A percentile compares a stretch with the other conserved stretches of the same genome.
Conservation (phyloP, 2,113 vertebrate genomes). For the Megaceryle torquata region DNA sequence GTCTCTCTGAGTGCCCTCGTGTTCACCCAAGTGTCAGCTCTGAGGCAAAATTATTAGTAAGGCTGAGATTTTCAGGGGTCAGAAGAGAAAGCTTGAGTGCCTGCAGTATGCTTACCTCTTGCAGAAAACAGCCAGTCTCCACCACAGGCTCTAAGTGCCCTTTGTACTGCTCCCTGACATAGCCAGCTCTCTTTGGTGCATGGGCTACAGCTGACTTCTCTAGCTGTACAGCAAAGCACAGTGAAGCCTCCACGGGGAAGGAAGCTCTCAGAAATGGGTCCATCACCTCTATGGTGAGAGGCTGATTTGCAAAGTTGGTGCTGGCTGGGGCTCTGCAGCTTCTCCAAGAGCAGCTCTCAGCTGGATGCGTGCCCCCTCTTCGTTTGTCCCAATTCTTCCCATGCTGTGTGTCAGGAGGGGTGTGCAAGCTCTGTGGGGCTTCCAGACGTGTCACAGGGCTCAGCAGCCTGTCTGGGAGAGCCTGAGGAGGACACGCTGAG, state of each 20-base stretch:
- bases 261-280: not conserved
- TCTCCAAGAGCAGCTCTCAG: not conserved
- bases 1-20: not conserved
- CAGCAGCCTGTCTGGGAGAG: not conserved
- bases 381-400: not conserved
- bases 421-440: not conserved
- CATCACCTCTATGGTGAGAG: not conserved
- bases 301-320: not conserved
- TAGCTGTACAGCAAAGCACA: not conserved
- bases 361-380: not conserved
- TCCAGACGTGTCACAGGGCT: not conserved
- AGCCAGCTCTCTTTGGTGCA: not conserved
- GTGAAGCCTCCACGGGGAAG: not conserved
- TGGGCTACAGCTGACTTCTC: not conserved
- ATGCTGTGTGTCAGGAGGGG: not conserved
- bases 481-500: not conserved
- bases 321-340: not conserved
- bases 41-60: not conserved
- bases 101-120: not conserved
- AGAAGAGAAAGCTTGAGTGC: not conserved
- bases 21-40: not conserved
- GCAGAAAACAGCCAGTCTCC: not conserved
- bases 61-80: not conserved
- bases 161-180: fast-evolving
- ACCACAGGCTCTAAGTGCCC: not conserved